These are phyloP conservation scores for Drosophila villosipedis DNA, from an alignment of 2,888 invertebrate species.

Conservation along the genomic window DNA sequence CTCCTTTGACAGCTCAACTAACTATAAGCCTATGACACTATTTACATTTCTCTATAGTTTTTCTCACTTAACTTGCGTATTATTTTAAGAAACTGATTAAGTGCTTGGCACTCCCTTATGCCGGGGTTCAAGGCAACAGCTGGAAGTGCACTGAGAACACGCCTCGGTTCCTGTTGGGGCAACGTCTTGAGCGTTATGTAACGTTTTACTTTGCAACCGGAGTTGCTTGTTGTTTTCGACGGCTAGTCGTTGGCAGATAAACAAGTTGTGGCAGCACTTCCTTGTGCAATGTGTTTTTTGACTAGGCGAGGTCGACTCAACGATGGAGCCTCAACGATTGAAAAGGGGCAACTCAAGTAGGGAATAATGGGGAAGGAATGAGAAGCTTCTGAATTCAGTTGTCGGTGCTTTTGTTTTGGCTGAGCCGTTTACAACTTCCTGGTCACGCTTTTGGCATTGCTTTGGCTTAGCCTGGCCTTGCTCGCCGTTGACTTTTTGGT, in stretches of 20 bases:
- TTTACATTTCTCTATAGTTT: conserved; percentile 6
- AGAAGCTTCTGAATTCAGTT: conserved; percentile 21
- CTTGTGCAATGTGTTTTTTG: conserved; percentile 59
- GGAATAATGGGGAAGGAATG: neutral
- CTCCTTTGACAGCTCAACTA: neutral
- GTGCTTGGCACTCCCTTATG: conserved; percentile 35
- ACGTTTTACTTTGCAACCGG: conserved; percentile 46
- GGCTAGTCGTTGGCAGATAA: conserved; percentile 57
- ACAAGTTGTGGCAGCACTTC: conserved; percentile 60
- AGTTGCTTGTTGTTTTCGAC: conserved; percentile 39
- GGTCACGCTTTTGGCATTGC: conserved; percentile 75
- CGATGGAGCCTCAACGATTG: conserved; percentile 27
- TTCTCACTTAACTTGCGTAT: conserved; percentile 18
- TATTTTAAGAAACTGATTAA: conserved; percentile 45
- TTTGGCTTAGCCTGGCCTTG: conserved; percentile 41
- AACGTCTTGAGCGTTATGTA: conserved; percentile 45
- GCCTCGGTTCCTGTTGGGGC: conserved; percentile 34
- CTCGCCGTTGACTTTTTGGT: conserved; percentile 48
- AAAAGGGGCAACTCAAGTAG: conserved; percentile 1
- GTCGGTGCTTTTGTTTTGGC: conserved; percentile 64
- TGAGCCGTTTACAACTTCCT: conserved; percentile 79
- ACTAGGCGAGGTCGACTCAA: conserved; percentile 63
- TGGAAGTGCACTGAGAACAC: conserved; percentile 22
- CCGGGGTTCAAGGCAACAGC: conserved; percentile 36
- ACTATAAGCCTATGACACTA: neutral